Evolutionary conservation across 1,140 invertebrate genomes (phyloP), one percentile per base, ranked within the genome.

Genomic region (Stegodyphus mimosarum): DNA sequence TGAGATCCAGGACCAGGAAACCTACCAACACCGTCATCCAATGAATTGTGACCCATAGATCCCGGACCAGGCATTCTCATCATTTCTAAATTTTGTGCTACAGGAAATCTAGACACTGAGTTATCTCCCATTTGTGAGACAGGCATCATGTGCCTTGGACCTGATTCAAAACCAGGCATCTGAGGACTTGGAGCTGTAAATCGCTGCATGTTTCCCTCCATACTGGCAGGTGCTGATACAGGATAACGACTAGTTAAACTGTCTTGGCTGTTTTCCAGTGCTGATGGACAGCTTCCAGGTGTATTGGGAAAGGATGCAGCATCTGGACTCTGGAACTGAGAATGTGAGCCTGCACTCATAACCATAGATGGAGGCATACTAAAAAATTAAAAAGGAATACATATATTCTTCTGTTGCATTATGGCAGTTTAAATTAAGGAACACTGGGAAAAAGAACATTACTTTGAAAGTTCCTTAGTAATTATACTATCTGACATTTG

Each of bases 21-120:
- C 80, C 94, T 92, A 72, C 55, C 48, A 93, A 63, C 63, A 93
- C 70, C 93, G 93, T 86, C 94, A 93, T 88, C 94, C 92, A 90
- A 95, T 95, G 64, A 11, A 72, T 64, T 74, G 55, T 69, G 81
- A 88, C 67, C 86, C 84, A 86, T 87, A 75, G 55, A 79, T 86
- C 74, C 86, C 87, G 55, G 71, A 69, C 87, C 87, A 66, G 91
- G 90, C 15, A 91, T 87, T 87, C 88, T 67, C 79, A 76, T 33
- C 74, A 87, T 83, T 86, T 88, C 86, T 84, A 88, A 18, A 87
- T 87, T 92, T 77, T 91, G 90, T 9, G 91, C 74, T 86, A 74
- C 66, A 78, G 86, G 66, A 88, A 88, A 75, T 18, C 84, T 51
- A 13, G 70, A 53, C 15, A 78, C 60, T 53, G 76, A 48, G 64